phyloP scores from a whole-genome alignment of 2,113 vertebrate species.

The Tychaedon coryphoeus region DNA sequence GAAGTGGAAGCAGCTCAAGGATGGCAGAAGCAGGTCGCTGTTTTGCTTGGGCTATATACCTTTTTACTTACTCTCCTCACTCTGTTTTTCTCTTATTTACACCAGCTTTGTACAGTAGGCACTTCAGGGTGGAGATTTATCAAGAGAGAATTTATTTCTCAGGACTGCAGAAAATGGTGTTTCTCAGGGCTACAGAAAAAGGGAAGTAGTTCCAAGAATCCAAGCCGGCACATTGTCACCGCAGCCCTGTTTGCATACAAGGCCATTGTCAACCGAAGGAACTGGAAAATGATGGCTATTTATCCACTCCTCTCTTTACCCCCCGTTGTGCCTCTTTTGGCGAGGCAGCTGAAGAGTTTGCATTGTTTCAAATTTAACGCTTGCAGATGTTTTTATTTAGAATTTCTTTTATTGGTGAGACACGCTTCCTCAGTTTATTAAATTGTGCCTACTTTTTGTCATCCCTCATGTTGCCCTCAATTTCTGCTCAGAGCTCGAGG shows the following conservation, averaged over 20 bases:
- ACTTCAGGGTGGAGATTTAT: neutral
- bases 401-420: slow-evolving; percentile 30
- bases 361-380: slow-evolving; percentile 17
- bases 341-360: neutral
- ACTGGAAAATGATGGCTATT: slow-evolving; percentile 11
- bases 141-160: neutral
- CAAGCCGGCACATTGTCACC: neutral
- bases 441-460: slow-evolving; percentile 12
- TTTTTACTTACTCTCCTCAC: too few relatives aligned
- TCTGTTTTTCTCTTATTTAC: neutral
- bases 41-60: neutral
- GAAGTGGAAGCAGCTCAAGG: neutral
- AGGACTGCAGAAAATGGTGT: neutral
- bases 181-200: neutral
- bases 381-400: slow-evolving; percentile 38
- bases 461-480: neutral
- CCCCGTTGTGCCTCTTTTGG: neutral
- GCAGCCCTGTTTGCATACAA: neutral
- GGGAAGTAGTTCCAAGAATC: neutral
- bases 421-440: slow-evolving; percentile 26
- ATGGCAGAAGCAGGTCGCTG: neutral
- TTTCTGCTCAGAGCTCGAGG: neutral
- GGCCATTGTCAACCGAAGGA: neutral
- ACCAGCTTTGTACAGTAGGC: neutral
- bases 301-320: neutral